Conservation (phyloP, 2,888 invertebrate species). For the Mythimna lalbum region DNA sequence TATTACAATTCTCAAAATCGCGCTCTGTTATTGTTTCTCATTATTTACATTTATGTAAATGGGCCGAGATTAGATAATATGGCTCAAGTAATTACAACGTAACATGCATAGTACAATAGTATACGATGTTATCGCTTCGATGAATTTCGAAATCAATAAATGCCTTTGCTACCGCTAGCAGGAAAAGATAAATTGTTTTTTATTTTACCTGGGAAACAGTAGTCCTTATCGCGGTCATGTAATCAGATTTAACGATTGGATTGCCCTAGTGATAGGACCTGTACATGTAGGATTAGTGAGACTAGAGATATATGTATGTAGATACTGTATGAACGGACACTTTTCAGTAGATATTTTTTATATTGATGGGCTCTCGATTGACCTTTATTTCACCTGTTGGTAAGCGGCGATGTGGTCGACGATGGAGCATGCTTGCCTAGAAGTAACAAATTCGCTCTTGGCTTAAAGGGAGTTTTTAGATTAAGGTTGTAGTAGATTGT, state of each 20-base stretch:
- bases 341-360: not conserved
- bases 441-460: no score
- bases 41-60: slow-evolving; percentile 65
- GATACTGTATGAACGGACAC: not conserved
- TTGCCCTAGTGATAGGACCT: slow-evolving; percentile 27
- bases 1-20: slow-evolving; percentile 55
- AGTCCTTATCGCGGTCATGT: slow-evolving; percentile 55
- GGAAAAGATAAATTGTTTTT: slow-evolving; percentile 65
- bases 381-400: no score
- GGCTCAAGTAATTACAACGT: slow-evolving; percentile 62
- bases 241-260: slow-evolving; percentile 47
- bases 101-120: slow-evolving; percentile 59
- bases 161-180: slow-evolving; percentile 60
- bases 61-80: slow-evolving; percentile 65
- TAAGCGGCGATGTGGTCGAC: no score
- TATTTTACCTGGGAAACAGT: slow-evolving; percentile 58
- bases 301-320: not conserved
- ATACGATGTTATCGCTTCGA: slow-evolving; percentile 66
- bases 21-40: slow-evolving; percentile 53
- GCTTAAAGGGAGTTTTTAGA: no score
- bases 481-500: no score
- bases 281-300: slow-evolving; percentile 18
- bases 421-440: no score
- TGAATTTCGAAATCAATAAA: slow-evolving; percentile 68
- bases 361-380: no score